These are phyloP conservation scores for Heliconius cydno DNA, from an alignment of 2,888 invertebrate genomes.

Conservation along the genomic window DNA sequence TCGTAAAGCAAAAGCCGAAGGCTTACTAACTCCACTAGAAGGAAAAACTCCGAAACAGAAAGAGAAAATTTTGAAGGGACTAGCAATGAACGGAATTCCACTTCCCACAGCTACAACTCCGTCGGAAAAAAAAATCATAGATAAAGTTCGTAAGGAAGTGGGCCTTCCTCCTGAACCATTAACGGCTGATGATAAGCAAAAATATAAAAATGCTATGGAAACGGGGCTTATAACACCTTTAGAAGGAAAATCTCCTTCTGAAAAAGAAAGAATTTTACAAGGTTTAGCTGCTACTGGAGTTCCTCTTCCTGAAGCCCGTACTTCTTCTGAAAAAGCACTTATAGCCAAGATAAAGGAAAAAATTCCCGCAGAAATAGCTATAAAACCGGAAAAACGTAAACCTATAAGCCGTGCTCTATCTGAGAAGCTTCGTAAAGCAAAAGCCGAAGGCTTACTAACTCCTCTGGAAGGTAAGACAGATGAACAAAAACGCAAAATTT, in stretches of 20 bases:
- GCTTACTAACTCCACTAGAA: constrained; percentile 47
- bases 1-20: constrained; percentile 46
- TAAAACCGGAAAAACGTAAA: constrained; percentile 5
- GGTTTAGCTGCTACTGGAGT: constrained; percentile 48
- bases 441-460: constrained; percentile 45
- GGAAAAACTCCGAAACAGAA: constrained; percentile 50
- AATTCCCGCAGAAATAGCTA: constrained; percentile 15
- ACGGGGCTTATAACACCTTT: constrained; percentile 46
- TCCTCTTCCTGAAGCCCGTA: constrained; percentile 54
- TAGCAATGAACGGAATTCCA: constrained; percentile 47
- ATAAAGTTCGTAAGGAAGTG: constrained; percentile 46
- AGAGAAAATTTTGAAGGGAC: constrained; percentile 50
- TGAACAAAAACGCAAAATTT: constrained; percentile 52
- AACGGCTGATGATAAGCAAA: constrained; percentile 49
- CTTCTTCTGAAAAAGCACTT: constrained; percentile 54
- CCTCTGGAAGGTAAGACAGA: constrained; percentile 48
- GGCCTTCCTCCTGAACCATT: constrained; percentile 55
- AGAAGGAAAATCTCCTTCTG: constrained; percentile 48
- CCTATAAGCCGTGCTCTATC: constrained; percentile 36
- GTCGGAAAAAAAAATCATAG: constrained; percentile 44
- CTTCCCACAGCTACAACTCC: constrained; percentile 48
- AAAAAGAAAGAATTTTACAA: constrained; percentile 49
- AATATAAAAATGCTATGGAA: constrained; percentile 44
- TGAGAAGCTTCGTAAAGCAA: constrained; percentile 48
- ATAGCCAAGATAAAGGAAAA: constrained; percentile 49